Evolutionary conservation across 2,797 vertebrate species (phyloP).

Genomic region (Rhadinocentrus ornatus): DNA sequence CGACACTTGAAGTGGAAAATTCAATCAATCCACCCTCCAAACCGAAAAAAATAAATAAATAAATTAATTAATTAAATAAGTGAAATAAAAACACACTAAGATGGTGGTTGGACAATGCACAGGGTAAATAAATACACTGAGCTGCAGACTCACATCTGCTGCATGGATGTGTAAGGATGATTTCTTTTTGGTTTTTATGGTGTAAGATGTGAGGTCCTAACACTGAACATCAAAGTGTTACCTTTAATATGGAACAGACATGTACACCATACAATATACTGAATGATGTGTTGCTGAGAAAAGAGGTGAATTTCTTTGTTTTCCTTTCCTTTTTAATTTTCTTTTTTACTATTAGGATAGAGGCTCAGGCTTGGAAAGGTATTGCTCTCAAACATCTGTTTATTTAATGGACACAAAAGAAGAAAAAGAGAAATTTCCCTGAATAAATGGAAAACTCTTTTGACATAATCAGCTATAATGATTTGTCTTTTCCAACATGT

Average conservation of each 20-base stretch:
- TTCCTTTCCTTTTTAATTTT: background rate
- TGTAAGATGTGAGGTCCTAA: constrained; percentile 5
- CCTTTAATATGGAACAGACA: constrained; percentile 23
- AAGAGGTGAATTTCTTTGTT: background rate
- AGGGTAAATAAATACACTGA: background rate
- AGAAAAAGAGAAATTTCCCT: too few relatives aligned
- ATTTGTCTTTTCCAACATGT: too few relatives aligned
- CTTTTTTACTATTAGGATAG: background rate
- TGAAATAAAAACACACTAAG: too few relatives aligned
- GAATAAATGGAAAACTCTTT: background rate
- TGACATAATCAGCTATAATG: too few relatives aligned
- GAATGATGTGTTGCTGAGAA: background rate
- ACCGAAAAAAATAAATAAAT: too few relatives aligned
- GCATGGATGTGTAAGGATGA: background rate
- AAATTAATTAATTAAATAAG: too few relatives aligned
- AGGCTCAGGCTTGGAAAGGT: background rate
- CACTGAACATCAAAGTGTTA: background rate
- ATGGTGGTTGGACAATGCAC: background rate
- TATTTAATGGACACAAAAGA: background rate
- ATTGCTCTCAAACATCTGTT: background rate
- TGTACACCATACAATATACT: background rate
- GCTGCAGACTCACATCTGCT: background rate
- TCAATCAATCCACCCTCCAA: too few relatives aligned
- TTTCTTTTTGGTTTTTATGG: background rate
- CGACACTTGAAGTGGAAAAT: too few relatives aligned